Evolutionary conservation across 2,113 vertebrate genomes (phyloP).

Genomic region (Struthidea cinerea): DNA sequence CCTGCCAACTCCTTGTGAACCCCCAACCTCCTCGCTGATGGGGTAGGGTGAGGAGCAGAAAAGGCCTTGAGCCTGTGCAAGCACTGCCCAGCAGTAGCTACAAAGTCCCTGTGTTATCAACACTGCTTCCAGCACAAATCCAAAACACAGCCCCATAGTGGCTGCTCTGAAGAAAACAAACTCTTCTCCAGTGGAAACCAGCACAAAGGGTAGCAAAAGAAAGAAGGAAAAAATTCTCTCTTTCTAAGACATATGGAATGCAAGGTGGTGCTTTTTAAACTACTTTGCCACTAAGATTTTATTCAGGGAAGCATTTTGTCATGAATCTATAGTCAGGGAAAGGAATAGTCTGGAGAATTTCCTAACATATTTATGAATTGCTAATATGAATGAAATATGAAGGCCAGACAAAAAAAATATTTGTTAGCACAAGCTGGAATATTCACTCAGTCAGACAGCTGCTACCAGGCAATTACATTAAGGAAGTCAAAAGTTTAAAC

Average conservation of each 20-base stretch:
- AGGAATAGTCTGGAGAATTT: not conserved
- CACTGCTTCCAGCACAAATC: not conserved
- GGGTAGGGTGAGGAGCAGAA: not conserved
- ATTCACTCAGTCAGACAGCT: not conserved
- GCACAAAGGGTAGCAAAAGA: not conserved
- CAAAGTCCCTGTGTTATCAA: not conserved
- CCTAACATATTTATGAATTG: not conserved
- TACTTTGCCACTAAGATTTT: not conserved
- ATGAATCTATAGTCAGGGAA: not conserved
- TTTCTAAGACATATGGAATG: not conserved
- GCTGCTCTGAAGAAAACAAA: not conserved
- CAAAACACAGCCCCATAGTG: not conserved
- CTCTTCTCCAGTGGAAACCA: not conserved
- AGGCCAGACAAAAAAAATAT: not conserved
- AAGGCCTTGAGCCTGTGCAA: not conserved
- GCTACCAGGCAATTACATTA: not conserved
- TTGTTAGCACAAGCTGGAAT: constrained; percentile 1
- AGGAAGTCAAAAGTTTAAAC: not conserved
- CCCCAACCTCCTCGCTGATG: not conserved
- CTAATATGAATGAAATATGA: not conserved
- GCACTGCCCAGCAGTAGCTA: not conserved
- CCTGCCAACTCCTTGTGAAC: not conserved
- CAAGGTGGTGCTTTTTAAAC: not conserved
- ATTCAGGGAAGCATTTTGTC: not conserved
- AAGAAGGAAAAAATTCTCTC: not conserved